Percentiles rank a stretch among this genome's conserved stretches.
Evolutionary conservation across 2,113 vertebrate genomes (phyloP).

Genomic region (Brachionichthys hirsutus): DNA sequence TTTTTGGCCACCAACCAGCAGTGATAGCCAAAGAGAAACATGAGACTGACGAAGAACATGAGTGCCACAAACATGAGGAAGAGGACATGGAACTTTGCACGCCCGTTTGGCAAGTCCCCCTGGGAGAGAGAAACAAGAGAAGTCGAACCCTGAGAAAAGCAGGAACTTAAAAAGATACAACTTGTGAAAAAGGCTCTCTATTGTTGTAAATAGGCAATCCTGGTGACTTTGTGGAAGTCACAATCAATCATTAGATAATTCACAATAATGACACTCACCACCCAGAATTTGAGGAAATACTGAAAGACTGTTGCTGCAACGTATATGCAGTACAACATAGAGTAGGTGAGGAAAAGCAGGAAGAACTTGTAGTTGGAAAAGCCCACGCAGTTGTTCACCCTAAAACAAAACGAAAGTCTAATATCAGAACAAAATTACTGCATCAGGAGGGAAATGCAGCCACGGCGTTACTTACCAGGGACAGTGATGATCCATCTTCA

Average conservation of each 20-base stretch:
- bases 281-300: conserved; percentile 98
- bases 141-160: conserved; percentile 21
- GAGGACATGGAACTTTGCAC: conserved; percentile 94
- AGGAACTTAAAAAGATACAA: not conserved
- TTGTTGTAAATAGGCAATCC: not conserved
- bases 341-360: conserved; percentile 94
- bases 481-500: conserved; percentile 99
- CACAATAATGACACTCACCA: conserved; percentile 81
- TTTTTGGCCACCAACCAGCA: conserved; percentile 96
- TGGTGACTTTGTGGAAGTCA: no score
- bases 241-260: not conserved
- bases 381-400: conserved; percentile 99
- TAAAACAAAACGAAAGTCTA: conserved; percentile 67
- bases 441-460: not conserved
- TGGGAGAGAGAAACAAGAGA: conserved; percentile 62
- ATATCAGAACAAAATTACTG: conserved; percentile 5
- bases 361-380: conserved; percentile 99
- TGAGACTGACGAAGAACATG: conserved; percentile 97
- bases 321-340: conserved; percentile 93
- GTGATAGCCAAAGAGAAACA: conserved; percentile 97
- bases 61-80: conserved; percentile 96
- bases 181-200: conserved; percentile 2
- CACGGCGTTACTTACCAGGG: conserved; percentile 84
- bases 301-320: conserved; percentile 91
- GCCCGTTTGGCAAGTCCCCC: conserved; percentile 86